phyloP scores from a whole-genome alignment of 2,797 vertebrate genomes.

The Tenualosa ilisha region DNA sequence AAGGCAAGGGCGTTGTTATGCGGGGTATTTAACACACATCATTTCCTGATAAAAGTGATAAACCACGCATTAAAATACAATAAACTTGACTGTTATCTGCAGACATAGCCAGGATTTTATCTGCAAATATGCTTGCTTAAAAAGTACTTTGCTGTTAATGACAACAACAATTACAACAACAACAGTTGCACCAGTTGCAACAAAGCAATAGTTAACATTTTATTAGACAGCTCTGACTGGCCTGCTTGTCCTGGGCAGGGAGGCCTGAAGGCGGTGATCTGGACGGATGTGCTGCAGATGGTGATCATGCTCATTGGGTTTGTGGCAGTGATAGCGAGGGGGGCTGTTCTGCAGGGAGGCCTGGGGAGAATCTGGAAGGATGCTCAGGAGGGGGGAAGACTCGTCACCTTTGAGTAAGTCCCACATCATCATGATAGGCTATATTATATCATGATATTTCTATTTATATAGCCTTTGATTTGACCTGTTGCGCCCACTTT shows the following conservation, averaged over 20 bases:
- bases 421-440: neutral
- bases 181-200: neutral
- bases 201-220: neutral
- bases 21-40: neutral
- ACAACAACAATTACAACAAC: neutral
- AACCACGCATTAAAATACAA: neutral
- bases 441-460: no score
- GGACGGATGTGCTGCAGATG: constrained; percentile 84
- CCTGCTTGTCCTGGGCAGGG: constrained; percentile 63
- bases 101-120: no score
- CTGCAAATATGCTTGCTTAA: no score
- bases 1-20: neutral
- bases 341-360: constrained; percentile 73
- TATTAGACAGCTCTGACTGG: neutral
- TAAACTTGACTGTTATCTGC: neutral
- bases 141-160: no score
- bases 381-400: constrained; percentile 67
- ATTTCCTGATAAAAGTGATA: neutral
- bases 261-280: constrained; percentile 84
- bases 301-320: constrained; percentile 79
- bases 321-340: constrained; percentile 74
- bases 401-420: constrained; percentile 73
- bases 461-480: neutral
- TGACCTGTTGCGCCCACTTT: no score
- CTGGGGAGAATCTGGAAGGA: constrained; percentile 74